Evolutionary conservation across 2,888 invertebrate species (phyloP), one percentile per base, ranked within the genome.

Genomic region (Nemapogon koenigi): DNA sequence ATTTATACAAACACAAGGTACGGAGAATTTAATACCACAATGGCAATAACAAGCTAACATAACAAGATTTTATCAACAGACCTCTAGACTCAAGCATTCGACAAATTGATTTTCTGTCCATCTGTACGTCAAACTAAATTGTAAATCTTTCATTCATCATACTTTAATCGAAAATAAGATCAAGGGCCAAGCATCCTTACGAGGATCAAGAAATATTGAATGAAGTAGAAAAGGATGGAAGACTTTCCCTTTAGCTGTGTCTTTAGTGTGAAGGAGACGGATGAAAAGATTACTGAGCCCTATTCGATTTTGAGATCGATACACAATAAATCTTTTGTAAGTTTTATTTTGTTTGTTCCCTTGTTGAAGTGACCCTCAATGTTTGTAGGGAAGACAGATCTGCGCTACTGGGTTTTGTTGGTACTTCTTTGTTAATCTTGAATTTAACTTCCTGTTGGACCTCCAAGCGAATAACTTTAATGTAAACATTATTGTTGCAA

Each of bases 271-370:
- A 57, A 29, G 35, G 53, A 45, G 55, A 60, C 19, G 43, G 45
- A 28, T 17, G 19, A 14, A 16, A 37, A 52, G 51, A 57, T 59
- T 57, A 59, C 54, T 52, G 54, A 47, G 48, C 49, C 50, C 50
- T 55, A 58, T 59, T 62, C 61, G 64, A 67, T 68, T 55, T 55
- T 55, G 51, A 60, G 67, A 69, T 70, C 67, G 66, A 68, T 69
- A 63, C 59, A 61, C 64, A 59, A 68, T 69, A 69, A 67, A 68
- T 68, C 68, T 65, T 56, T 47, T 37, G 46, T 48, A 54, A 56
- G 48, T 59, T 59, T 55, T n/a, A n/a, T n/a, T 61, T 57, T 52
- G 59, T 59, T 60, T 58, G 48, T 48, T 44, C 50, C 50, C 48
- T 50, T 35, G 50, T 57, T 57, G 62, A 62, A 64, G 62, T 59